Percentiles rank a stretch among this genome's conserved stretches.
Conservation (phyloP, 2,797 vertebrate species). For the Tragelaphus oryx region DNA sequence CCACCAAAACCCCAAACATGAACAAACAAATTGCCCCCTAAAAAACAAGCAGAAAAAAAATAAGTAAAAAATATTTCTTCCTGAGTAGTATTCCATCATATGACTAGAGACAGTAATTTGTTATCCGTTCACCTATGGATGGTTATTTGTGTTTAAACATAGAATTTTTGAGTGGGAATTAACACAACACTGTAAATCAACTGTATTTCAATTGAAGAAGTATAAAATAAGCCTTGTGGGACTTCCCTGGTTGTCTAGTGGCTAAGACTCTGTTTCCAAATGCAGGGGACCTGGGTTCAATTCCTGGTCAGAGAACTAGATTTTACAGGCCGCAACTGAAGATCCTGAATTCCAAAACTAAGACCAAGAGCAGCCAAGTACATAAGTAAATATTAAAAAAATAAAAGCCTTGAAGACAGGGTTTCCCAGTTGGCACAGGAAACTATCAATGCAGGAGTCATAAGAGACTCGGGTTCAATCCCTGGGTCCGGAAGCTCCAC, state of each 20-base stretch:
- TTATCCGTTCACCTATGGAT: neutral
- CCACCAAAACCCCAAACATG: neutral
- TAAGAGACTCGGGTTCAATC: neutral
- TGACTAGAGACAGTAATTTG: neutral
- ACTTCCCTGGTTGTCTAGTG: neutral
- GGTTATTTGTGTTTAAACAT: neutral
- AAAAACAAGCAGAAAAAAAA: neutral
- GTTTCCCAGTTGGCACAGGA: neutral
- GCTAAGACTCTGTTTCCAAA: neutral
- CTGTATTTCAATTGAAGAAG: neutral
- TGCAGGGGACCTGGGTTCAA: neutral
- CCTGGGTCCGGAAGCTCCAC: neutral
- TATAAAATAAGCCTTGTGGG: neutral
- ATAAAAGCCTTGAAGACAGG: neutral
- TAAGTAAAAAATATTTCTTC: neutral
- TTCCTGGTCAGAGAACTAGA: neutral
- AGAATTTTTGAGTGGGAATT: neutral
- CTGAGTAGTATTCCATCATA: neutral
- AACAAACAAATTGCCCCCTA: neutral
- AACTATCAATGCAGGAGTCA: neutral
- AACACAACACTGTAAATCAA: neutral
- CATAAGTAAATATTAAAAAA: neutral
- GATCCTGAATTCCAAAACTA: neutral
- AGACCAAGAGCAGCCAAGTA: neutral
- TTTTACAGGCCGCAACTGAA: neutral